A percentile compares a stretch with the other conserved stretches of the same genome.
Conservation (phyloP, 1,140 invertebrate genomes). For the Reticulitermes speratus region DNA sequence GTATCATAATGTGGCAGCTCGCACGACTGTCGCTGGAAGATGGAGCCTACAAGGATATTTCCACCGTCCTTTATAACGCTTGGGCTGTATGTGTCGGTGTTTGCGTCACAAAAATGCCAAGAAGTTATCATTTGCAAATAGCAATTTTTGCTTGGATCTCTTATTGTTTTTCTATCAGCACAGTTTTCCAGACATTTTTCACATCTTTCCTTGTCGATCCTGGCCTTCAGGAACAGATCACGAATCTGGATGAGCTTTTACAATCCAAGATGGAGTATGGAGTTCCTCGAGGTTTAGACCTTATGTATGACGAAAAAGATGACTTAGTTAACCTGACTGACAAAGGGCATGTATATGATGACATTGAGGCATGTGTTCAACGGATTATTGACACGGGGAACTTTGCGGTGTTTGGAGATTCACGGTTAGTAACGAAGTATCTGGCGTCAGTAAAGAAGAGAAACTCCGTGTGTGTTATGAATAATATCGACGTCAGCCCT, state of each 20-base stretch:
- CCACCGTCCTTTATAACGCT: neutral
- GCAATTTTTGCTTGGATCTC: neutral
- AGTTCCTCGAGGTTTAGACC: neutral
- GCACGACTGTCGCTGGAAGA: neutral
- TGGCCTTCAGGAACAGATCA: neutral
- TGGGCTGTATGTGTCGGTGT: neutral
- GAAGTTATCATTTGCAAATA: neutral
- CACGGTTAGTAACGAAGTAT: too few relatives aligned
- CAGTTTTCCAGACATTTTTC: neutral
- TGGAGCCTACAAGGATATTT: neutral
- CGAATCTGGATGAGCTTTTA: neutral
- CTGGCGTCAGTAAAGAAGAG: too few relatives aligned
- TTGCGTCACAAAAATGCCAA: neutral
- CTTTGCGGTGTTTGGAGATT: neutral
- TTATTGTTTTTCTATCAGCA: neutral
- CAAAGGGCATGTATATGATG: neutral
- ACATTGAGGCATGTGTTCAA: neutral
- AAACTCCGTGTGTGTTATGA: too few relatives aligned
- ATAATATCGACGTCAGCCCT: too few relatives aligned
- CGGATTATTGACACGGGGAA: neutral
- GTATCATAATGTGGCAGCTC: neutral
- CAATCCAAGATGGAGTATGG: neutral
- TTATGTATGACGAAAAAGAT: too few relatives aligned
- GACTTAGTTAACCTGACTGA: too few relatives aligned
- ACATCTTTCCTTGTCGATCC: neutral